Conservation (phyloP, 1,140 invertebrate genomes). For the Platorchestia sp. region DNA sequence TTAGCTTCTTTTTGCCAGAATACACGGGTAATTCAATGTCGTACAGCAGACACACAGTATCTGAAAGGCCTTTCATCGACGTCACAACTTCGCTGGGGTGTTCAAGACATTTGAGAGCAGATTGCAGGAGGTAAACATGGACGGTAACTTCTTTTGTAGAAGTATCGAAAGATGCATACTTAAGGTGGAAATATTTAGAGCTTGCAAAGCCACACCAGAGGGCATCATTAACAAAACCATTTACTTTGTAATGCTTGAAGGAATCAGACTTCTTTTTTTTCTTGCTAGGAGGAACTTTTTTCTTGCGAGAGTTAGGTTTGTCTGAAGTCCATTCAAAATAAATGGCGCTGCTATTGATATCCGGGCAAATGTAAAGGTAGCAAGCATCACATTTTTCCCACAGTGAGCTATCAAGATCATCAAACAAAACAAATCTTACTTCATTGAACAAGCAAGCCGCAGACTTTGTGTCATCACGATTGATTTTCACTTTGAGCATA, state of each 20-base stretch:
- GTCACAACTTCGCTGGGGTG: conserved; percentile 61
- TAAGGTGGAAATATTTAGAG: conserved; percentile 61
- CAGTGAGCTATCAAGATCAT: conserved; percentile 31
- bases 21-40: conserved; percentile 47
- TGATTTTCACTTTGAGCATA: conserved; percentile 62
- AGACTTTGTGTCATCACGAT: conserved; percentile 51
- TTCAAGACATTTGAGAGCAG: conserved; percentile 56
- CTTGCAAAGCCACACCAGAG: conserved; percentile 64
- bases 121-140: conserved; percentile 60
- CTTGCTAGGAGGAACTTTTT: conserved; percentile 57
- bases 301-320: conserved; percentile 50
- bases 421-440: conserved; percentile 58
- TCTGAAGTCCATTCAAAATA: conserved; percentile 70
- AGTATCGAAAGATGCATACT: conserved; percentile 51
- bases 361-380: conserved; percentile 70
- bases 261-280: conserved; percentile 61
- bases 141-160: conserved; percentile 56
- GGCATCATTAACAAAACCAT: conserved; percentile 63
- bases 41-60: conserved; percentile 59
- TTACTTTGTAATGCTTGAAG: conserved; percentile 68
- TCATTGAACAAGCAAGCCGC: conserved; percentile 61
- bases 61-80: conserved; percentile 57
- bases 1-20: conserved; percentile 64
- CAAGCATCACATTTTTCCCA: conserved; percentile 66
- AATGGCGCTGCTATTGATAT: conserved; percentile 68